Evolutionary conservation across 2,797 vertebrate species (phyloP).

Genomic region (Sardinella longiceps): DNA sequence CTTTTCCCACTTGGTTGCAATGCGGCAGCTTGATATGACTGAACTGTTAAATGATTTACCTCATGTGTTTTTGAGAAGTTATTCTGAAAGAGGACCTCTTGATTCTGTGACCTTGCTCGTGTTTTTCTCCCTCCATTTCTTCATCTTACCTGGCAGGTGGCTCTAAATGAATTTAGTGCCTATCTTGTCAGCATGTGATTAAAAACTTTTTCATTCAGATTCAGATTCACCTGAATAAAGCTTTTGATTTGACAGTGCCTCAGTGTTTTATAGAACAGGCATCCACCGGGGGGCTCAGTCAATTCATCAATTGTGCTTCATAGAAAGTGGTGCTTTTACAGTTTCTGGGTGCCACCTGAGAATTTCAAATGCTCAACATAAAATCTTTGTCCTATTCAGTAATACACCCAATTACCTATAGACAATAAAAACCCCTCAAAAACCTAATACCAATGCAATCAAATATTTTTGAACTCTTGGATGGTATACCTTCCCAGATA

Average conservation of each 20-base stretch:
- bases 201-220: background rate
- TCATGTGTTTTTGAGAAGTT: background rate
- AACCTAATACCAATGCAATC: no score
- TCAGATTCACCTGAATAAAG: background rate
- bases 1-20: background rate
- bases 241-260: background rate
- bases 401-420: no score
- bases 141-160: background rate
- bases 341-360: no score
- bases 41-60: background rate
- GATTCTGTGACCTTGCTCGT: background rate
- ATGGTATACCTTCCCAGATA: no score
- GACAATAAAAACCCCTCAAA: no score
- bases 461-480: no score
- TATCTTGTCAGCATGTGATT: background rate
- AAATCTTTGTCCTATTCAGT: no score
- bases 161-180: background rate
- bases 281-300: background rate
- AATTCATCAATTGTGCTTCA: background rate
- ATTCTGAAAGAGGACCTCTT: background rate
- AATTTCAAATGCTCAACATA: no score
- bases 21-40: background rate
- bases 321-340: no score
- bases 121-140: background rate
- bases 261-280: background rate